Base-by-base conservation (phyloP, 2,797 vertebrate species). In the Leontocebus nigricollis region DNA sequence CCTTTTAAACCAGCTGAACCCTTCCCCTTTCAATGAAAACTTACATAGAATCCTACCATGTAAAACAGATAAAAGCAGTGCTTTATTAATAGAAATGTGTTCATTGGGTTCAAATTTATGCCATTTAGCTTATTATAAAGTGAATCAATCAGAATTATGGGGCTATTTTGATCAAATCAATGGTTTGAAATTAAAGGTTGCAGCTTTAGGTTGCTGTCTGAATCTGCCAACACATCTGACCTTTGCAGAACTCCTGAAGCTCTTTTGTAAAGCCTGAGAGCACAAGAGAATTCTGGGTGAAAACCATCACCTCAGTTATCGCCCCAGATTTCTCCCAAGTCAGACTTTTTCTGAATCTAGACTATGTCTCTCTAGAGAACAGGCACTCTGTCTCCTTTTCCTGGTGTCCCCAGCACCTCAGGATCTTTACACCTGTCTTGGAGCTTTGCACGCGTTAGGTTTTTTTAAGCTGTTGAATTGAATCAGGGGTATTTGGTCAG, bases 61-160 rank as follows among this genome's bases (percentile, higher is more conserved):
- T 80, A 81, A 93, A 92, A 76, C n/a, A 85, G 46, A 95, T 44
- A 36, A 96, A 94, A 92, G 44, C 13, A 81, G 46, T 52, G 1
- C 13, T 95, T 95, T 95, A 41, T 93, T 81, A 89, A 86, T 80
- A 85, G 36, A 95, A 93, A 64, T 55, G 33, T 70, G 36, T 84
- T 87, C 27, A 64, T 39, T 84, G 36, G 87, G 75, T 96, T 93
- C 50, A 90, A 81, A 88, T 92, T 64, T 83, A 96, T 59, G 33
- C 46, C 70, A 88, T 85, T 88, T 85, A 72, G 14, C 22, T 96
- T 94, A 84, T 80, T 84, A 75, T 83, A 82, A 88, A 82, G 24
- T 85, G 52, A 92, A 36, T 46, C 52, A 82, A 59, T 93, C 27
- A 93, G 70, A 89, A 84, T 50, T 89, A 89, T 57, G 27, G 46